Percentiles rank a stretch among this genome's conserved stretches.
Evolutionary conservation across 53 echinoderm and acorn worm species (phyloP).

Genomic region (Arbacia lixula): DNA sequence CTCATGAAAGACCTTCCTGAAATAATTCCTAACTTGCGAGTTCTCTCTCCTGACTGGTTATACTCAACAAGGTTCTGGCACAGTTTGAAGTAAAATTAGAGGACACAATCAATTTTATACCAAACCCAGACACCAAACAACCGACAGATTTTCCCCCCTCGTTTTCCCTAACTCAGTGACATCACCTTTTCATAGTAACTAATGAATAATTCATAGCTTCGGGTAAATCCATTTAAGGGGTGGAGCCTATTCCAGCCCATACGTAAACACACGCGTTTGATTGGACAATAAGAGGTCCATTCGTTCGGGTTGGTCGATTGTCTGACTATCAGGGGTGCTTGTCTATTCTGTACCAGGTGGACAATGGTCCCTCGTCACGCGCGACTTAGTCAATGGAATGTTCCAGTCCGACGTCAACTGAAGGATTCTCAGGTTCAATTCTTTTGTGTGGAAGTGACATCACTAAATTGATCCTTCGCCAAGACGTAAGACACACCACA

Average conservation of each 20-base stretch:
- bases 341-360: too few relatives aligned
- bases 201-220: background rate
- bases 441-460: too few relatives aligned
- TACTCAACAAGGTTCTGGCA: background rate
- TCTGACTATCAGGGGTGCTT: too few relatives aligned
- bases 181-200: constrained; percentile 34
- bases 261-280: background rate
- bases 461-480: too few relatives aligned
- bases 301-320: too few relatives aligned
- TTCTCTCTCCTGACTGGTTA: background rate
- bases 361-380: too few relatives aligned
- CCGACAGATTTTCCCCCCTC: background rate
- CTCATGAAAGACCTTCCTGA: too few relatives aligned
- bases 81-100: background rate
- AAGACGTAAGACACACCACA: too few relatives aligned
- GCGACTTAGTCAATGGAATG: too few relatives aligned
- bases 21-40: constrained; percentile 16
- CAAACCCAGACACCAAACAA: background rate
- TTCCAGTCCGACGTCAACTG: too few relatives aligned
- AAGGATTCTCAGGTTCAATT: too few relatives aligned
- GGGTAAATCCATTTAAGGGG: background rate
- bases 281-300: constrained; percentile 22
- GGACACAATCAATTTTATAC: background rate
- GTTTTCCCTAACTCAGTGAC: constrained; percentile 38
- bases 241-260: background rate